These are phyloP conservation scores for Osmoderma eremita DNA, from an alignment of 2,888 invertebrate species.

Conservation along the genomic window DNA sequence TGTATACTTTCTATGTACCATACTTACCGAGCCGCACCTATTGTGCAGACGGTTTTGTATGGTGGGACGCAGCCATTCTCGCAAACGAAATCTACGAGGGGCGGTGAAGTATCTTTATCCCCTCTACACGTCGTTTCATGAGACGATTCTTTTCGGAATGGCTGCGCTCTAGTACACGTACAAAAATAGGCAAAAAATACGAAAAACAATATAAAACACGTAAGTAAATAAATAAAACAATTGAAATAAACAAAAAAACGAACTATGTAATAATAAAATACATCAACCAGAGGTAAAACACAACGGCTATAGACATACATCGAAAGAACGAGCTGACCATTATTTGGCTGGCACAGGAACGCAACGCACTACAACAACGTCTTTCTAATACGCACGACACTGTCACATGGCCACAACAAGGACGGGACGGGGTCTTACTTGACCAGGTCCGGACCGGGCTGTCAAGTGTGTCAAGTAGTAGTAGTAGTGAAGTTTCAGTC, in stretches of 20 bases:
- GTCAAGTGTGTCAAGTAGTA: slow-evolving; percentile 20
- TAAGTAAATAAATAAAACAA: slow-evolving; percentile 10
- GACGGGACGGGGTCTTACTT: slow-evolving; percentile 64
- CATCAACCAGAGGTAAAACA: slow-evolving; percentile 52
- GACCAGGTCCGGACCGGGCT: slow-evolving; percentile 62
- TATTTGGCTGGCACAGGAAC: slow-evolving; percentile 58
- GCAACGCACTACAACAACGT: slow-evolving; percentile 62
- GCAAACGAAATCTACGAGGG: no score
- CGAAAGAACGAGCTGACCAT: slow-evolving; percentile 64
- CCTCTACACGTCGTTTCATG: not conserved
- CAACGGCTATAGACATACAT: slow-evolving; percentile 64
- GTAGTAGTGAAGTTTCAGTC: slow-evolving; percentile 1
- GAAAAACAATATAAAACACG: slow-evolving; percentile 24
- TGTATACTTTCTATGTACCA: no score
- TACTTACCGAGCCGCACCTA: slow-evolving; percentile 54
- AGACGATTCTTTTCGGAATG: slow-evolving; percentile 45
- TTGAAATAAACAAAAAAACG: slow-evolving; percentile 42
- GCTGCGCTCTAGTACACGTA: slow-evolving; percentile 38
- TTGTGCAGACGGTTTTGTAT: slow-evolving; percentile 49
- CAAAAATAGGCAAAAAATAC: slow-evolving; percentile 8
- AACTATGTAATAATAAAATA: slow-evolving; percentile 44
- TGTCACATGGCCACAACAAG: slow-evolving; percentile 65
- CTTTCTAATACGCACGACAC: slow-evolving; percentile 59
- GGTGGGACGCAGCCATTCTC: not conserved
- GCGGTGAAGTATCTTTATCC: no score